Evolutionary conservation across 2,888 invertebrate species (phyloP), one percentile per base, ranked within the genome.

Genomic region (Acheta domesticus): DNA sequence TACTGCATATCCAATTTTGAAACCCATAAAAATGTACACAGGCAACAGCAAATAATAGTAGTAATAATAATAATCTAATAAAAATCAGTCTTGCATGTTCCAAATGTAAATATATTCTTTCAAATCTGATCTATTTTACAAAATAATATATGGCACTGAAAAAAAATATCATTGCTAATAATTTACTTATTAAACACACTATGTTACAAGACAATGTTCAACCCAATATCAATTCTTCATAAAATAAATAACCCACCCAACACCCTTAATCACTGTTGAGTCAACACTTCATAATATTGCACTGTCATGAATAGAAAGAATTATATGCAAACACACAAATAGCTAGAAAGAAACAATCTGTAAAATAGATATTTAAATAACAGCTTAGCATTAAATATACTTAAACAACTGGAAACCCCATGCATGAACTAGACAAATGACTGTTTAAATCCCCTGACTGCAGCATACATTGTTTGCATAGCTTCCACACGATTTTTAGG

Each of bases 61-160:
- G 21, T n/a, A 48, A 48, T 76, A 76, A 76, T 77, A 77, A 77
- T 21, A 77, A 48, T 48, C 21, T 36, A 36, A 36, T 36, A 12
- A 49, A 62, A 62, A 62, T 73, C 73, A 62, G 73, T 78, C 73
- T 78, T 78, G 50, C 23, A 21, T 73, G 21, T 48, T 14, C 11
- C 16, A 62, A 62, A 62, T 19, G 62, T 62, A 62, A 62, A 62
- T 14, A 62, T 62, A 62, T 62, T 62, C 62, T n/a, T 62, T 62
- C 12, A 62, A 62, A 62, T 19, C 62, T 62, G 16, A 62, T 62
- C n/a, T 62, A 19, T 62, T 62, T 62, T n/a, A 62, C 62, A 78
- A 50, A 78, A 78, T 78, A 20, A 36, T 75, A 36, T 78, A 77
- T 62, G 78, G 50, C 48, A 48, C 49, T 48, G 77, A 49, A 49